These are phyloP conservation scores for Magallana nippona DNA, from an alignment of 2,888 invertebrate genomes.

Conservation along the genomic window DNA sequence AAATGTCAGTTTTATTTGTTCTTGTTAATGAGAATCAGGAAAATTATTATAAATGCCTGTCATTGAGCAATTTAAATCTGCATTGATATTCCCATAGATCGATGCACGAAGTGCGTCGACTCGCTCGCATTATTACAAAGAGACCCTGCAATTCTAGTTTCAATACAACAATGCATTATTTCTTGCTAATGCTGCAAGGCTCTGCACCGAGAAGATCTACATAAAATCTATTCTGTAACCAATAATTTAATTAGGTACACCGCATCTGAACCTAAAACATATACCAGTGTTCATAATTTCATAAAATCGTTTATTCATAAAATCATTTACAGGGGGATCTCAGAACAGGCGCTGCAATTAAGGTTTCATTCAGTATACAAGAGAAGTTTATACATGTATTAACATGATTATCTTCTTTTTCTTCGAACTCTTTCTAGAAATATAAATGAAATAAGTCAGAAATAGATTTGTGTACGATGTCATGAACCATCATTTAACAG, in stretches of 20 bases:
- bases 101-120: neutral
- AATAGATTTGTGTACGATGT: too few relatives aligned
- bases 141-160: too few relatives aligned
- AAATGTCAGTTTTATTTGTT: conserved; percentile 21
- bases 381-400: too few relatives aligned
- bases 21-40: conserved; percentile 27
- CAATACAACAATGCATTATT: too few relatives aligned
- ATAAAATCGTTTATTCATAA: too few relatives aligned
- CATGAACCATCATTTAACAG: neutral
- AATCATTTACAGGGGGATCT: too few relatives aligned
- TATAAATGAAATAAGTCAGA: too few relatives aligned
- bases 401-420: too few relatives aligned
- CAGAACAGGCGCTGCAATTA: too few relatives aligned
- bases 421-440: too few relatives aligned
- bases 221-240: neutral
- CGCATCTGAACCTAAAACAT: neutral
- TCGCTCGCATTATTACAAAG: neutral
- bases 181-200: neutral
- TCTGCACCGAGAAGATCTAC: neutral
- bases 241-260: neutral
- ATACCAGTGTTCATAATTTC: neutral
- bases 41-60: conserved; percentile 18
- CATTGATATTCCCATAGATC: neutral
- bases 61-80: conserved; percentile 6
- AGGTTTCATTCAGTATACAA: too few relatives aligned